Evolutionary conservation across 2,797 vertebrate genomes (phyloP).

Genomic region (Phoebastria nigripes): DNA sequence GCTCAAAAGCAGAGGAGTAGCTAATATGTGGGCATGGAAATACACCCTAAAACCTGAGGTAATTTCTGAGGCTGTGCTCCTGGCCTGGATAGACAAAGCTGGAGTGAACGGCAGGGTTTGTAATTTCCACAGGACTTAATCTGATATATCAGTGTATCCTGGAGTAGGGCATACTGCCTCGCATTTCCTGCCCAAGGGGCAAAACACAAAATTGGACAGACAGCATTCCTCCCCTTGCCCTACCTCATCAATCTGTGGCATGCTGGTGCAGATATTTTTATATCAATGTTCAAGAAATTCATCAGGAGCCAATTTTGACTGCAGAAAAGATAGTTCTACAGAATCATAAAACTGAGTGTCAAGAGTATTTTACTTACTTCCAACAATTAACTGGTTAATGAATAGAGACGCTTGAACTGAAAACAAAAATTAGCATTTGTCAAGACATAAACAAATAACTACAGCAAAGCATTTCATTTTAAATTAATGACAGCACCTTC

Average conservation of each 20-base stretch:
- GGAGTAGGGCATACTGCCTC: background rate
- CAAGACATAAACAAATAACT: background rate
- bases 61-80: background rate
- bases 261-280: background rate
- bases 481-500: background rate
- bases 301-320: background rate
- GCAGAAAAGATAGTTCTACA: background rate
- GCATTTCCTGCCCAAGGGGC: background rate
- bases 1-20: background rate
- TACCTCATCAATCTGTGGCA: background rate
- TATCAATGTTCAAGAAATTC: background rate
- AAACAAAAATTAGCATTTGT: background rate
- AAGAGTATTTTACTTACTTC: background rate
- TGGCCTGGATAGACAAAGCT: background rate
- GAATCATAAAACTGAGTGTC: background rate
- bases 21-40: background rate
- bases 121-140: background rate
- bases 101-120: background rate
- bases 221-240: accelerated
- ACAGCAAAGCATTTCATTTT: background rate
- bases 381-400: background rate
- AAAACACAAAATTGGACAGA: background rate
- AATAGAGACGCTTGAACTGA: background rate
- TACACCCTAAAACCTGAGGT: background rate
- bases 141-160: background rate